These are phyloP conservation scores for Megaptera novaeangliae DNA, from an alignment of 2,113 vertebrate species.

Conservation along the genomic window DNA sequence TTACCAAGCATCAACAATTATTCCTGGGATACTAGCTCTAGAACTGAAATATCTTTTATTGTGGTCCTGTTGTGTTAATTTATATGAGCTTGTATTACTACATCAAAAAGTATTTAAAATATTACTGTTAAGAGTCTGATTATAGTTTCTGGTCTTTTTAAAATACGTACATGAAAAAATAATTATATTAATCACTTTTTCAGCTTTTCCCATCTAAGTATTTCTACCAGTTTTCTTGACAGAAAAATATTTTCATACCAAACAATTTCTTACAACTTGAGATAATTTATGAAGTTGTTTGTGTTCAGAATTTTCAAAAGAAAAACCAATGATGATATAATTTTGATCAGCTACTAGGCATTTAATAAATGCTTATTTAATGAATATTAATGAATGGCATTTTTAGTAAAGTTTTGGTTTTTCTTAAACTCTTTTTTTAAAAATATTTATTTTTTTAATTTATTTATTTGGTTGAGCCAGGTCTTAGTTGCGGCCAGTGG, in stretches of 20 bases:
- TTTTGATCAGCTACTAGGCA: not conserved
- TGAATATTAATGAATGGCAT: not conserved
- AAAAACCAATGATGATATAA: not conserved
- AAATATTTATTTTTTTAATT: too few relatives aligned
- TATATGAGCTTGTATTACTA: not conserved
- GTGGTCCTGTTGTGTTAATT: not conserved
- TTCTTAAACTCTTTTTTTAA: not conserved
- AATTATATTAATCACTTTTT: not conserved
- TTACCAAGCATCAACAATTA: not conserved
- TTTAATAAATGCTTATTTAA: slow-evolving; percentile 1
- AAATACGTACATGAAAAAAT: not conserved
- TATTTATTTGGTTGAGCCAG: too few relatives aligned
- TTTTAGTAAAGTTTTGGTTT: slow-evolving; percentile 30
- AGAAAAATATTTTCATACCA: not conserved
- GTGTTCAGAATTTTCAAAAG: slow-evolving; percentile 23
- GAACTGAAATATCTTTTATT: not conserved
- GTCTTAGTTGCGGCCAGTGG: too few relatives aligned
- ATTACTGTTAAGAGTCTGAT: not conserved
- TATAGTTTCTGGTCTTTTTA: not conserved
- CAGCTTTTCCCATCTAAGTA: not conserved
- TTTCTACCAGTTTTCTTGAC: slow-evolving; percentile 24
- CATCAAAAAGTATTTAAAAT: slow-evolving; percentile 15
- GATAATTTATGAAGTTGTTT: not conserved
- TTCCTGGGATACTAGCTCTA: not conserved
- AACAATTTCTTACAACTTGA: not conserved